phyloP scores from a whole-genome alignment of 2,113 vertebrate genomes.

The Crotalus helleri region DNA sequence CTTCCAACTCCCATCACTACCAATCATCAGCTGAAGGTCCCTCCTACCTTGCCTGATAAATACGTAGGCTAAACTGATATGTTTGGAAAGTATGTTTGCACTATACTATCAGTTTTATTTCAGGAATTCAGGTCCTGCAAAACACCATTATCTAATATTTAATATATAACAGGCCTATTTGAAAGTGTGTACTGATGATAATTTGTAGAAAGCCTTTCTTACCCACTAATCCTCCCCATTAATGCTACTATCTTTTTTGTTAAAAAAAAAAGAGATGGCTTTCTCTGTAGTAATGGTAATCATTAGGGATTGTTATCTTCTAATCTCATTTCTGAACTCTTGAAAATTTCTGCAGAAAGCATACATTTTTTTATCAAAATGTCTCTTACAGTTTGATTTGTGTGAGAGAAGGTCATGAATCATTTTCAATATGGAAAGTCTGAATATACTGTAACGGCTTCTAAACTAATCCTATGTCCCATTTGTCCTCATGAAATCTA shows the following conservation, averaged over 20 bases:
- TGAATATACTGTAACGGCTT: no score
- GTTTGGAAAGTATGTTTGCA: neutral
- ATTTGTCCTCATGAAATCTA: no score
- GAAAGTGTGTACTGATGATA: neutral
- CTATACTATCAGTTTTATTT: neutral
- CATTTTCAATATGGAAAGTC: no score
- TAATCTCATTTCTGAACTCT: neutral
- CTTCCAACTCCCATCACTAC: neutral
- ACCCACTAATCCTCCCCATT: neutral
- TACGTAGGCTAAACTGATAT: neutral
- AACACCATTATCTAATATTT: neutral
- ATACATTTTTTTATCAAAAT: neutral
- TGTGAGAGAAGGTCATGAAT: no score
- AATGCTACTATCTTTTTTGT: neutral
- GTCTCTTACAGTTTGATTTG: neutral
- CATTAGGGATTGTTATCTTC: neutral
- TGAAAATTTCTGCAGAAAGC: neutral
- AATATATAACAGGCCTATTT: neutral
- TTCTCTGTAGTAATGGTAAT: neutral
- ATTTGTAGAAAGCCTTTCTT: neutral
- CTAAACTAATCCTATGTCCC: no score
- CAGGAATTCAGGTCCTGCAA: neutral
- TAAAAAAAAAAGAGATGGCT: neutral
- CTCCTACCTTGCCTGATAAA: neutral
- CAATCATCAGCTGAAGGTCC: neutral